Conservation (phyloP, 2,797 vertebrate species). For the Pteropus rufus region DNA sequence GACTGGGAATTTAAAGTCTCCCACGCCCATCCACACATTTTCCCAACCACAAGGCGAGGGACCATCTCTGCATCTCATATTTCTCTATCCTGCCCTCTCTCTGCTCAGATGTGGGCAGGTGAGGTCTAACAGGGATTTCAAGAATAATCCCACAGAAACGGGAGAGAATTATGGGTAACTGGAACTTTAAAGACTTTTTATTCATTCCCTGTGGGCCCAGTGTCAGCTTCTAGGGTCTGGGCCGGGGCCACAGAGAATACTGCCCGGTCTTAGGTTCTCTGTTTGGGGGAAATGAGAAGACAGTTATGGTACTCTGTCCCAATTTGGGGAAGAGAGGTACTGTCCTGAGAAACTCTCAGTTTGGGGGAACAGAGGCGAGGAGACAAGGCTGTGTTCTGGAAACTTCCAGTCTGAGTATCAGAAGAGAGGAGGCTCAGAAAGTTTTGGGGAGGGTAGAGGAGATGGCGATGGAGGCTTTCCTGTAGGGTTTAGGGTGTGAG, state of each 20-base stretch:
- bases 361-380: not conserved
- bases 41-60: not conserved
- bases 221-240: not conserved
- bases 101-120: not conserved
- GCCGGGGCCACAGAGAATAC: not conserved
- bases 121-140: not conserved
- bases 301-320: not conserved
- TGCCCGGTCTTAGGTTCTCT: not conserved
- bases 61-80: not conserved
- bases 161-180: conserved; percentile 19
- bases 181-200: not conserved
- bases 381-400: not conserved
- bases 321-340: not conserved
- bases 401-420: not conserved
- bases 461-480: not conserved
- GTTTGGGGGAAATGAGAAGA: not conserved
- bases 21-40: not conserved
- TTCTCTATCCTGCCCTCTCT: not conserved
- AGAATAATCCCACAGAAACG: not conserved
- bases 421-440: not conserved
- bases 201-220: not conserved
- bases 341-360: not conserved
- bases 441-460: not conserved
- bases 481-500: not conserved
- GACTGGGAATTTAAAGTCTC: conserved; percentile 44